Percentiles rank a stretch among this genome's conserved stretches.
Conservation (phyloP, 2,797 vertebrate genomes). For the Epinephelus coioides region DNA sequence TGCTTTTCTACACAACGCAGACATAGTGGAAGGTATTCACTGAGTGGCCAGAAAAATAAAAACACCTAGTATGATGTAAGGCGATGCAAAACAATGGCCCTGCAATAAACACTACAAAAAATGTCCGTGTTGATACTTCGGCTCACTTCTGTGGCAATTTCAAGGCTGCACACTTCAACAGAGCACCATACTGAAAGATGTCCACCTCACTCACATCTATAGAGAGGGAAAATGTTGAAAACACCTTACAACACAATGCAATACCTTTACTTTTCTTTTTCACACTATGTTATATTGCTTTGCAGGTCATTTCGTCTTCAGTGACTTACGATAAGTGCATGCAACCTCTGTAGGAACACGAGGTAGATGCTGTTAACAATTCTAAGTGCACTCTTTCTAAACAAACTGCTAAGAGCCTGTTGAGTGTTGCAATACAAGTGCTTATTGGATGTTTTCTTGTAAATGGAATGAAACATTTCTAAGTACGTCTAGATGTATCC, state of each 20-base stretch:
- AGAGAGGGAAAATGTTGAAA: background rate
- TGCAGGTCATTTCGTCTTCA: background rate
- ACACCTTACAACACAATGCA: background rate
- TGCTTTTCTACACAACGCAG: background rate
- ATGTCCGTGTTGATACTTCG: slow-evolving; percentile 5
- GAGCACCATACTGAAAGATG: background rate
- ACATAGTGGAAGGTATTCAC: background rate
- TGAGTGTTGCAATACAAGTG: background rate
- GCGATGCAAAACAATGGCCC: slow-evolving; percentile 4
- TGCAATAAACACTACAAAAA: slow-evolving; percentile 1
- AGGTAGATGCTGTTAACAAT: background rate
- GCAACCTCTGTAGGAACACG: background rate
- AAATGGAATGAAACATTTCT: background rate
- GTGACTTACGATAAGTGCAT: background rate
- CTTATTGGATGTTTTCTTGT: background rate
- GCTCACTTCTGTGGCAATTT: background rate
- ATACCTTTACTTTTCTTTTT: background rate
- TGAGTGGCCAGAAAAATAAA: slow-evolving; percentile 6
- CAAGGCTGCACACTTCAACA: background rate
- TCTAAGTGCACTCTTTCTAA: background rate
- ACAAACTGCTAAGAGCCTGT: background rate
- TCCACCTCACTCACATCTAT: background rate
- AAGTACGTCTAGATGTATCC: background rate
- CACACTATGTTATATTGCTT: background rate
- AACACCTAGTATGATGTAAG: slow-evolving; percentile 32